Evolutionary conservation across 2,888 invertebrate species (phyloP).

Genomic region (Catotricha subobsoleta): DNA sequence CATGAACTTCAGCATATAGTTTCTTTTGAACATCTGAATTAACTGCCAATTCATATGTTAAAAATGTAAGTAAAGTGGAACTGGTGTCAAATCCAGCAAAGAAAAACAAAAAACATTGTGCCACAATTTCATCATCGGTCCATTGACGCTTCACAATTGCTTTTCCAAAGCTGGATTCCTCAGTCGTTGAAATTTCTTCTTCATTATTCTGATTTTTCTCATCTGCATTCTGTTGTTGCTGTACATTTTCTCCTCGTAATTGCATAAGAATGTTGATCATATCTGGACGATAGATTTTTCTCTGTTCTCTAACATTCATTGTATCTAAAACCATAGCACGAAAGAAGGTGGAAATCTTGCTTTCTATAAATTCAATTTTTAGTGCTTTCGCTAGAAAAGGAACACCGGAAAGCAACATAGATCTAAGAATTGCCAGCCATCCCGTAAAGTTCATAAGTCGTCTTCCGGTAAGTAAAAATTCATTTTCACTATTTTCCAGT

Average conservation of each 20-base stretch:
- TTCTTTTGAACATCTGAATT: slow-evolving; percentile 34
- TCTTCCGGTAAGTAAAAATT: slow-evolving; percentile 4
- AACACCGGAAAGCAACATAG: background rate
- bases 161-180: slow-evolving; percentile 5
- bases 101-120: slow-evolving; percentile 26
- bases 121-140: slow-evolving; percentile 13
- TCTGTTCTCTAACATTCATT: slow-evolving; percentile 12
- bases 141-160: slow-evolving; percentile 4
- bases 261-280: slow-evolving; percentile 15
- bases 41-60: slow-evolving; percentile 33
- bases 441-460: background rate
- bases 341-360: slow-evolving; percentile 10
- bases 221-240: slow-evolving; percentile 1
- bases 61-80: slow-evolving; percentile 27
- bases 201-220: slow-evolving; percentile 1
- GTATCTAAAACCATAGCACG: slow-evolving; percentile 11
- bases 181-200: slow-evolving; percentile 14
- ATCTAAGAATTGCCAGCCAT: background rate
- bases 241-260: slow-evolving; percentile 12
- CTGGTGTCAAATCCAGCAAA: slow-evolving; percentile 33
- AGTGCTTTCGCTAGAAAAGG: background rate
- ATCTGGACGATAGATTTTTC: slow-evolving; percentile 13
- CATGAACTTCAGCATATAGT: slow-evolving; percentile 32
- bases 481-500: slow-evolving; percentile 2
- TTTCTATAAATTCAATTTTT: slow-evolving; percentile 3